phyloP scores from a whole-genome alignment of 2,888 invertebrate species.

The Tipula vernalis region DNA sequence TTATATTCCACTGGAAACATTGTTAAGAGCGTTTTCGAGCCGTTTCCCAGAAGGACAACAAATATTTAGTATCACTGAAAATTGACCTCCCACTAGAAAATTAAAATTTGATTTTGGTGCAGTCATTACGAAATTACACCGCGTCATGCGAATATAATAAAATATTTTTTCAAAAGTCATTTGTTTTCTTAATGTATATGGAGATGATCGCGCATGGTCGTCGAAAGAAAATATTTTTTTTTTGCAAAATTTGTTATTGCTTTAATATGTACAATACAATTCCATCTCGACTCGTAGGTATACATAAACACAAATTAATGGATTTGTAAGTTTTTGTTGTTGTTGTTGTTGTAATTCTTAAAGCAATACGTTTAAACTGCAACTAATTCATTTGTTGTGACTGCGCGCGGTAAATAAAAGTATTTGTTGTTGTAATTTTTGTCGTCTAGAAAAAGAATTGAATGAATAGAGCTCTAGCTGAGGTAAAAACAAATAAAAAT shows the following conservation, averaged over 20 bases:
- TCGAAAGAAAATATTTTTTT: neutral
- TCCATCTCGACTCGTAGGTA: neutral
- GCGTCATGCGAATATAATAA: neutral
- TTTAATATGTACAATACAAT: neutral
- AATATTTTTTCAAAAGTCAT: neutral
- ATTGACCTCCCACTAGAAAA: no score
- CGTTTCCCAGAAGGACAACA: no score
- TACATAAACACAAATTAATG: constrained; percentile 4
- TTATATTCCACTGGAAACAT: no score
- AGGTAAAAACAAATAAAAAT: neutral
- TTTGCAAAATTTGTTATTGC: neutral
- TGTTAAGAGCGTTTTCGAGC: no score
- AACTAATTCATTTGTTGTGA: constrained; percentile 4
- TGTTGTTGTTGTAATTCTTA: neutral
- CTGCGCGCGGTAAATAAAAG: neutral
- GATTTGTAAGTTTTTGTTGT: neutral
- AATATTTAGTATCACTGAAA: no score
- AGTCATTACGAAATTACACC: neutral
- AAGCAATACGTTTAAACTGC: neutral
- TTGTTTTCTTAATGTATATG: neutral
- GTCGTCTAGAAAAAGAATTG: neutral
- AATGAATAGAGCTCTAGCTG: neutral
- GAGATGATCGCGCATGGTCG: neutral
- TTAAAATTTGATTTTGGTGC: neutral
- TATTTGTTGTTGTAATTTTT: neutral